Evolutionary conservation across 2,113 vertebrate species (phyloP).

Genomic region (Sorex araneus): DNA sequence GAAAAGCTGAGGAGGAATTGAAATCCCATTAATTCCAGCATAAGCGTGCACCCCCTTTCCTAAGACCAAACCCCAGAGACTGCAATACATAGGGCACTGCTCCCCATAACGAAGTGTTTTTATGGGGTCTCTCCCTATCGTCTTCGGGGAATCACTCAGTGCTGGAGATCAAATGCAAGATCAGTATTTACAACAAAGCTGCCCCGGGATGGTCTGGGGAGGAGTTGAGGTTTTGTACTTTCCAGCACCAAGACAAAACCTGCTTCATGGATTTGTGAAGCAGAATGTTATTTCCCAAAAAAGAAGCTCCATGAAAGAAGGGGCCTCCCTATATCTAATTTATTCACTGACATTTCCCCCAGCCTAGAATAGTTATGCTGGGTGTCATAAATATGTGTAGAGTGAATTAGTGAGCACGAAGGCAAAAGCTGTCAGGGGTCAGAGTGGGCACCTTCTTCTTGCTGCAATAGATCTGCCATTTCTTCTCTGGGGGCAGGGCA

Average conservation of each 20-base stretch:
- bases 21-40: background rate
- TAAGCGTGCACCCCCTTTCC: background rate
- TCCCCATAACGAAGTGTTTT: too few relatives aligned
- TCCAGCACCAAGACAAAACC: background rate
- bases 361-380: background rate
- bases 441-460: constrained; percentile 95
- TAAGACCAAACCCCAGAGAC: background rate
- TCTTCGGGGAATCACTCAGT: too few relatives aligned
- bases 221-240: background rate
- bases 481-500: constrained; percentile 97
- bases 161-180: background rate
- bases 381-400: too few relatives aligned
- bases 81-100: too few relatives aligned
- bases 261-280: background rate
- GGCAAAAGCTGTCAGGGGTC: background rate
- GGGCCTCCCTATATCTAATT: background rate
- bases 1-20: background rate
- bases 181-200: background rate
- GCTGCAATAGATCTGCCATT: constrained; percentile 99
- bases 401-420: background rate
- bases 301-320: background rate
- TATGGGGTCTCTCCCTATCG: too few relatives aligned
- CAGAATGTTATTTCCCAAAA: background rate
- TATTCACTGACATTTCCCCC: background rate
- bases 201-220: accelerated